phyloP scores from a whole-genome alignment of 2,797 vertebrate species.

The Malacoraja senta region DNA sequence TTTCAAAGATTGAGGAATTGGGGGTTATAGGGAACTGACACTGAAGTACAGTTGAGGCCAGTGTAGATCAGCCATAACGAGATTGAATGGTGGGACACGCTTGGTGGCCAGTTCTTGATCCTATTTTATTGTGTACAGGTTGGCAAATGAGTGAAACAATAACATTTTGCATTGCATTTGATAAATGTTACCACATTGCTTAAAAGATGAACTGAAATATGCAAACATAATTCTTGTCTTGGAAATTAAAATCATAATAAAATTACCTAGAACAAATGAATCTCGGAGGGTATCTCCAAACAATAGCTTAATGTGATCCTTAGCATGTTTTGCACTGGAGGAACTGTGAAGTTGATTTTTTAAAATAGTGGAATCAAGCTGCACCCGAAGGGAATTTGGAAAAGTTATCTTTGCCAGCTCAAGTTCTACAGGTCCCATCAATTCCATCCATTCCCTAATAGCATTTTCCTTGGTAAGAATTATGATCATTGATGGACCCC shows the following conservation, averaged over 20 bases:
- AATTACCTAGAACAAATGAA: slow-evolving; percentile 21
- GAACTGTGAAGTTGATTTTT: slow-evolving; percentile 78
- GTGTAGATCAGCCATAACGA: too few species aligned
- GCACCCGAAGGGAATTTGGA: slow-evolving; percentile 72
- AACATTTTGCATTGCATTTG: neutral
- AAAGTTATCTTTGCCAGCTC: slow-evolving; percentile 57
- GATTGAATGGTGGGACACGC: too few species aligned
- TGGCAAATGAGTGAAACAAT: neutral
- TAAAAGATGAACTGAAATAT: neutral
- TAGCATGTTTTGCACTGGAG: slow-evolving; percentile 59
- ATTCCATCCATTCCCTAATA: slow-evolving; percentile 73
- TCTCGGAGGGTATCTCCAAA: slow-evolving; percentile 57
- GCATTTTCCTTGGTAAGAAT: slow-evolving; percentile 80
- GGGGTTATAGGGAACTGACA: too few species aligned
- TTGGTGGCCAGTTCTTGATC: too few species aligned
- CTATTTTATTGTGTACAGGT: neutral
- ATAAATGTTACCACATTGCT: neutral
- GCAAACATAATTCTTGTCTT: neutral
- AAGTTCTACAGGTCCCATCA: slow-evolving; percentile 80
- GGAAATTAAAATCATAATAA: neutral
- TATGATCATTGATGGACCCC: slow-evolving; percentile 72
- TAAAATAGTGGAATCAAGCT: slow-evolving; percentile 67
- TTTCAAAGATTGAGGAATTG: too few species aligned
- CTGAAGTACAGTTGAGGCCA: too few species aligned
- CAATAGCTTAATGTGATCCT: slow-evolving; percentile 56